Evolutionary conservation across 2,113 vertebrate genomes (phyloP).

Genomic region (Hippotragus niger): DNA sequence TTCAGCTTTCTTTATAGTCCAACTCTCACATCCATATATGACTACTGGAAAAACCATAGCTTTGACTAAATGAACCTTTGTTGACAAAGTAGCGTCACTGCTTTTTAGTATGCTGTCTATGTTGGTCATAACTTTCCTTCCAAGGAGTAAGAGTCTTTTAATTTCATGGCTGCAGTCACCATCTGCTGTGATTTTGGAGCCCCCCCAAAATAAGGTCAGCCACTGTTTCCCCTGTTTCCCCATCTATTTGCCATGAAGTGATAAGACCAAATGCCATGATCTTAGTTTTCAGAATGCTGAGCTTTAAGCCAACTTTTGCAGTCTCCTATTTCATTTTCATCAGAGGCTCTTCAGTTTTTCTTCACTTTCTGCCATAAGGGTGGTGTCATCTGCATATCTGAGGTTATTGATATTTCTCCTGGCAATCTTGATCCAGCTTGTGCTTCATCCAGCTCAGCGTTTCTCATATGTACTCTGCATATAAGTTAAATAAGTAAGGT

Average conservation of each 20-base stretch:
- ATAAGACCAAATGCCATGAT: background rate
- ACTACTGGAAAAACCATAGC: background rate
- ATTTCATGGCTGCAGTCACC: background rate
- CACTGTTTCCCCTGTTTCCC: background rate
- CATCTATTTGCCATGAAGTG: background rate
- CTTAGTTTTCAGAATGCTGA: background rate
- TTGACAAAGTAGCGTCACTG: background rate
- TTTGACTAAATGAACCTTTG: fast-evolving
- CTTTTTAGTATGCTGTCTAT: background rate
- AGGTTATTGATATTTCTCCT: background rate
- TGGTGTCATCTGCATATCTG: background rate
- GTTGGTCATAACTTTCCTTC: background rate
- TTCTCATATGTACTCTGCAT: background rate
- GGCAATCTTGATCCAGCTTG: background rate
- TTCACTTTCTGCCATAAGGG: background rate
- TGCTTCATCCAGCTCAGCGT: background rate
- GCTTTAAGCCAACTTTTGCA: background rate
- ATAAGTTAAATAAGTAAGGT: background rate
- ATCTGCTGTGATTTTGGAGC: background rate
- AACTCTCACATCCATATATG: background rate
- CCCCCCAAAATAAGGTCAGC: background rate
- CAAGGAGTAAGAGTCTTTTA: background rate
- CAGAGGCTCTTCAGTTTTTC: background rate
- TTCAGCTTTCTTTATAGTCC: background rate
- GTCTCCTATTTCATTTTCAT: background rate